Evolutionary conservation across 2,888 invertebrate species (phyloP).

Genomic region (Drosophila affinis): DNA sequence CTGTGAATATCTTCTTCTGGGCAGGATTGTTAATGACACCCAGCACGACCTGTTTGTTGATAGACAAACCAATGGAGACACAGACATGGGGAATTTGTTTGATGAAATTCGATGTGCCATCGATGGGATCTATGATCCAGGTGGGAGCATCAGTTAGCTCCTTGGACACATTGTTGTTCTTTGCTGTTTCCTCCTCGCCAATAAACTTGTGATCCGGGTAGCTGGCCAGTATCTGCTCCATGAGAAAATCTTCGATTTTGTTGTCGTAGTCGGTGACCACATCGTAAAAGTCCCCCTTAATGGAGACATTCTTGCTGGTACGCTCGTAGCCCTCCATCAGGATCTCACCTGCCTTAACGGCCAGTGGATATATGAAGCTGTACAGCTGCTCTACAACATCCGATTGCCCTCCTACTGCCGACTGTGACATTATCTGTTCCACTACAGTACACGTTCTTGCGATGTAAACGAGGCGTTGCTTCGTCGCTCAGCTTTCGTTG

Average conservation of each 20-base stretch:
- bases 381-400: slow-evolving; percentile 79
- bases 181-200: slow-evolving; percentile 88
- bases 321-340: slow-evolving; percentile 81
- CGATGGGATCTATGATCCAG: slow-evolving; percentile 94
- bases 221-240: slow-evolving; percentile 85
- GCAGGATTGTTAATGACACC: slow-evolving; percentile 92
- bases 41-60: slow-evolving; percentile 86
- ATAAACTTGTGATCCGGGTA: slow-evolving; percentile 88
- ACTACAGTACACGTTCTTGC: slow-evolving; percentile 13
- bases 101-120: slow-evolving; percentile 94
- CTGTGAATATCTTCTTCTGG: slow-evolving; percentile 88
- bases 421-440: slow-evolving; percentile 27
- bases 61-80: slow-evolving; percentile 88
- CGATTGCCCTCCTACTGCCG: slow-evolving; percentile 56
- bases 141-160: slow-evolving; percentile 90
- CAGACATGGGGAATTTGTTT: slow-evolving; percentile 87
- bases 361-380: slow-evolving; percentile 80
- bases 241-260: slow-evolving; percentile 89
- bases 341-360: slow-evolving; percentile 81
- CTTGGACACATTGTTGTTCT: slow-evolving; percentile 83
- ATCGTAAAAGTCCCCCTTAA: slow-evolving; percentile 88
- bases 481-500: slow-evolving; percentile 23
- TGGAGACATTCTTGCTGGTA: slow-evolving; percentile 79
- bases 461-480: slow-evolving; percentile 14
- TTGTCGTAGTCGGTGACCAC: slow-evolving; percentile 92